phyloP scores from a whole-genome alignment of 2,113 vertebrate genomes.

The Tachycineta bicolor region DNA sequence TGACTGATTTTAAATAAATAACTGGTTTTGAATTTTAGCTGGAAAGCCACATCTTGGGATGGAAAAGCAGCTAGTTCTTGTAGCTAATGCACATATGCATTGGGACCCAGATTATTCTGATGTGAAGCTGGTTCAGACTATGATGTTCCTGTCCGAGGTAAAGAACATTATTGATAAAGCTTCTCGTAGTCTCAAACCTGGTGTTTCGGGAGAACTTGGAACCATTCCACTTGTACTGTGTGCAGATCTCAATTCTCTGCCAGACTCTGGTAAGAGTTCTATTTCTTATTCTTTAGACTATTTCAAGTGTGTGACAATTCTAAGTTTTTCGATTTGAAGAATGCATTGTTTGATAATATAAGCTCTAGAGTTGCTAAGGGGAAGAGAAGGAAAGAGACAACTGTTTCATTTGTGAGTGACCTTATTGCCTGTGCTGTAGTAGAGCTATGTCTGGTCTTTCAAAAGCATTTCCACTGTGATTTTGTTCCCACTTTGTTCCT shows the following conservation, averaged over 20 bases:
- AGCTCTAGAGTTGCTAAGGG: not conserved
- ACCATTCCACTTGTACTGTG: slow-evolving; percentile 95
- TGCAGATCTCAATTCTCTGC: slow-evolving; percentile 97
- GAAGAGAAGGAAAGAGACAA: not conserved
- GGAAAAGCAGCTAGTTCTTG: slow-evolving; percentile 94
- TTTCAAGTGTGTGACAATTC: not conserved
- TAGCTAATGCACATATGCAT: slow-evolving; percentile 98
- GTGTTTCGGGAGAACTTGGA: slow-evolving; percentile 87
- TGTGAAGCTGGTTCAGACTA: slow-evolving; percentile 96
- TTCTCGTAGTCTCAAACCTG: slow-evolving; percentile 90
- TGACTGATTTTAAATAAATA: not conserved
- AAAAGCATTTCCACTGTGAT: not conserved
- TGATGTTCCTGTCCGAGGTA: slow-evolving; percentile 99
- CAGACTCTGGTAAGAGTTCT: slow-evolving; percentile 88
- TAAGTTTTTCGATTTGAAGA: not conserved
- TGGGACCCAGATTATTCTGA: slow-evolving; percentile 98
- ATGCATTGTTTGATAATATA: not conserved
- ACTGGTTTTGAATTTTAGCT: slow-evolving; percentile 74
- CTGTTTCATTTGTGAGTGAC: not conserved
- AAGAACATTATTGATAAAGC: slow-evolving; percentile 98
- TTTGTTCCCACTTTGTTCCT: not conserved
- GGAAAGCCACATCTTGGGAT: slow-evolving; percentile 89
- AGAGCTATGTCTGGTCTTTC: not conserved
- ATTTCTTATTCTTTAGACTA: not conserved
- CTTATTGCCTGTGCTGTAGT: not conserved